These are phyloP conservation scores for Diadophis punctatus DNA, from an alignment of 2,113 vertebrate genomes.

Conservation along the genomic window DNA sequence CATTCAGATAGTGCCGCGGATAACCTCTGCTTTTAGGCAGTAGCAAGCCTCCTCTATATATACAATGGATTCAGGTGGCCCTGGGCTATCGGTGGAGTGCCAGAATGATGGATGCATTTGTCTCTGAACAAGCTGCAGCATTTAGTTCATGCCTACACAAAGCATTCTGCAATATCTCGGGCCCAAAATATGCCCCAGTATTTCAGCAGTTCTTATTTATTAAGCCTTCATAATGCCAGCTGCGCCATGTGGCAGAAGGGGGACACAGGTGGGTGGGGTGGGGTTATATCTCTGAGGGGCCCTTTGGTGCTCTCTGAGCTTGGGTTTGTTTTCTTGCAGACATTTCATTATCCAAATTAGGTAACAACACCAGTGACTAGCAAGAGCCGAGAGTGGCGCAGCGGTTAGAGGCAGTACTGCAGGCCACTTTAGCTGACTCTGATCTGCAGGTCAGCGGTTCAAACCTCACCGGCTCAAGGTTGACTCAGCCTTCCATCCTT, in stretches of 20 bases:
- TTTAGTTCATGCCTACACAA: not conserved
- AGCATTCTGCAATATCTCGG: not conserved
- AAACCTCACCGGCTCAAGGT: no score
- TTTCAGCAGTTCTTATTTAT: not conserved
- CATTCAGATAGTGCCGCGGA: not conserved
- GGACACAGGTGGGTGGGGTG: not conserved
- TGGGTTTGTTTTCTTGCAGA: not conserved
- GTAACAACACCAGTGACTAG: not conserved
- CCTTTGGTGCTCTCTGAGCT: not conserved
- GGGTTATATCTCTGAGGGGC: not conserved
- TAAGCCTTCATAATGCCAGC: not conserved
- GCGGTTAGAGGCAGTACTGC: no score
- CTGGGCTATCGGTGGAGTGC: not conserved
- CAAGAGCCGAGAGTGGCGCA: not conserved
- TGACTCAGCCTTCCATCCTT: no score
- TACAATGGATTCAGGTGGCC: not conserved
- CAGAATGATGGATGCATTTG: not conserved
- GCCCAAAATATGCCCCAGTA: not conserved
- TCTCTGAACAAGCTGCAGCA: not conserved
- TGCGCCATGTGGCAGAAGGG: not conserved
- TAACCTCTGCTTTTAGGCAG: not conserved
- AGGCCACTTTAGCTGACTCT: no score
- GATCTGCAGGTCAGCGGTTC: no score
- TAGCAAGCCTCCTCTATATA: not conserved
- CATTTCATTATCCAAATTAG: not conserved